Conservation (phyloP, 2,888 invertebrate genomes). For the Idaea straminata region DNA sequence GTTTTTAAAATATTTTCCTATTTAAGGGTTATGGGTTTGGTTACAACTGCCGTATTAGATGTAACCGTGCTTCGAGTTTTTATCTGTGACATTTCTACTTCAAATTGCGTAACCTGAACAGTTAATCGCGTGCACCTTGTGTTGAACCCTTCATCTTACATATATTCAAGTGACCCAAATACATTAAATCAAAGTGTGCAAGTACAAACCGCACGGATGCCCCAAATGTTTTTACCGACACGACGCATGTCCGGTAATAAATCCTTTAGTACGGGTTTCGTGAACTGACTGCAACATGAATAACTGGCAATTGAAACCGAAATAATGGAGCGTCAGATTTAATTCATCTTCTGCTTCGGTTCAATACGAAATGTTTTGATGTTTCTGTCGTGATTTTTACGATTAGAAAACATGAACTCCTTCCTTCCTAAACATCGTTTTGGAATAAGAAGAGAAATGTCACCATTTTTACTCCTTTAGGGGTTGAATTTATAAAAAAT, state of each 20-base stretch:
- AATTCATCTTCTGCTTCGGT: constrained; percentile 14
- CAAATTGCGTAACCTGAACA: too few species aligned
- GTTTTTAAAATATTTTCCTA: too few species aligned
- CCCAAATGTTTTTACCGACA: constrained; percentile 22
- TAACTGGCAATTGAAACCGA: constrained; percentile 24
- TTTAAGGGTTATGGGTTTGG: too few species aligned
- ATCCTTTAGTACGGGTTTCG: constrained; percentile 21
- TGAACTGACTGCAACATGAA: constrained; percentile 24
- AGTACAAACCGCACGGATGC: constrained; percentile 10
- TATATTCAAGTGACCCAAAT: neutral
- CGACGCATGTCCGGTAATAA: constrained; percentile 19
- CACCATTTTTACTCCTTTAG: too few species aligned
- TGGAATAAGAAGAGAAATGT: too few species aligned
- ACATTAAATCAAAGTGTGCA: neutral
- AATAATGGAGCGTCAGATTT: constrained; percentile 26
- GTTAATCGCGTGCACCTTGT: neutral
- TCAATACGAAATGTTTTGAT: neutral
- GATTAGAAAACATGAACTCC: neutral
- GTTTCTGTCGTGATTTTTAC: neutral
- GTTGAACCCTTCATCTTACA: neutral
- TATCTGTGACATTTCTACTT: too few species aligned
- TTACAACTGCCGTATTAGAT: too few species aligned
- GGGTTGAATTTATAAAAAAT: too few species aligned
- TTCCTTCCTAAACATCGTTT: too few species aligned
- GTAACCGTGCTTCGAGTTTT: too few species aligned